A percentile compares a stretch with the other conserved stretches of the same genome.
These are phyloP conservation scores for Antechinus stuartii DNA, from an alignment of 2,113 vertebrate genomes.

Conservation along the genomic window DNA sequence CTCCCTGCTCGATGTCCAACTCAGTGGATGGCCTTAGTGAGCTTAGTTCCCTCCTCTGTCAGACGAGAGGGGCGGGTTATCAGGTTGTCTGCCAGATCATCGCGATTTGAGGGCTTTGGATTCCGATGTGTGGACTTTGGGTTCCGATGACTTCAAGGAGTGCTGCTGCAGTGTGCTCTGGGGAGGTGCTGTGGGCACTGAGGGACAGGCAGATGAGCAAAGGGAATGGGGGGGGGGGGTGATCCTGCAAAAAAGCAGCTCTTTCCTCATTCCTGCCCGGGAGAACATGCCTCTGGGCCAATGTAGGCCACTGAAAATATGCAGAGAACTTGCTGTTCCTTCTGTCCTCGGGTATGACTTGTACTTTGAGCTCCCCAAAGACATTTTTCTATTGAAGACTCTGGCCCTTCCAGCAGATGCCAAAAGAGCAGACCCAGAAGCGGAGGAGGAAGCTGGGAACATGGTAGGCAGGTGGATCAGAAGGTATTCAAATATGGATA, in stretches of 20 bases:
- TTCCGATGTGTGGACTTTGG: not conserved
- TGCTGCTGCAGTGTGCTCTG: not conserved
- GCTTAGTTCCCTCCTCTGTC: not conserved
- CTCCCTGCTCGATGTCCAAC: not conserved
- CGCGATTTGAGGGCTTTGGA: not conserved
- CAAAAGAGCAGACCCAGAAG: too few relatives aligned
- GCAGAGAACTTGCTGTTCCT: too few relatives aligned
- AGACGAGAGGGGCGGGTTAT: too few relatives aligned
- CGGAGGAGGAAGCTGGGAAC: not conserved
- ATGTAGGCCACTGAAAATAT: not conserved
- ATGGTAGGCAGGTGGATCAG: not conserved
- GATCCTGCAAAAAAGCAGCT: not conserved
- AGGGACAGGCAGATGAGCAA: too few relatives aligned
- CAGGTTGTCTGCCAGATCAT: too few relatives aligned
- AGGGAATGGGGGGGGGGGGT: too few relatives aligned
- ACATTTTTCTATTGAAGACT: not conserved
- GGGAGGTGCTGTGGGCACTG: too few relatives aligned
- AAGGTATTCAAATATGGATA: not conserved
- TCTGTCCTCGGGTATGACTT: not conserved
- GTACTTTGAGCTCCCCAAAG: not conserved
- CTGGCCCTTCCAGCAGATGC: not conserved
- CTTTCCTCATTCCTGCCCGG: not conserved
- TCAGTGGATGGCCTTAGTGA: not conserved
- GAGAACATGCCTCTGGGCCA: not conserved
- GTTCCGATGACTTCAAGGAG: not conserved